Evolutionary conservation across 2,797 vertebrate species (phyloP).

Genomic region (Lepidocolaptes lacrymiger): DNA sequence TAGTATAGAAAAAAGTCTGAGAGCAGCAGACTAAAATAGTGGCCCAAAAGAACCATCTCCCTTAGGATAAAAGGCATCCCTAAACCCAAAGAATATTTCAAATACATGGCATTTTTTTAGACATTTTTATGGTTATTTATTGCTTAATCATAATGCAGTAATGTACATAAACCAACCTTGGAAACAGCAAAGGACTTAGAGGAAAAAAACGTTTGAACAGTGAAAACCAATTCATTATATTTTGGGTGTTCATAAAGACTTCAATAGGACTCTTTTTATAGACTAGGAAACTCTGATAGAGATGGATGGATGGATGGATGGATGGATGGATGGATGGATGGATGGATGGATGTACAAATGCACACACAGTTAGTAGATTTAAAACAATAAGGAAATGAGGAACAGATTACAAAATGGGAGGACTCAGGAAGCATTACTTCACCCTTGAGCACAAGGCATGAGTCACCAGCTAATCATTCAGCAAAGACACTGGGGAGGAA

Average conservation of each 20-base stretch:
- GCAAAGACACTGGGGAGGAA: not conserved
- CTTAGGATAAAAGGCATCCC: not conserved
- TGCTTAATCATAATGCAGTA: not conserved
- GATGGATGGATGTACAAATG: not conserved
- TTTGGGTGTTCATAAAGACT: not conserved
- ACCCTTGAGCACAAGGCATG: not conserved
- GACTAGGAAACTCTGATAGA: not conserved
- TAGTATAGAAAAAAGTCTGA: not conserved
- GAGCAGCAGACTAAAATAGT: not conserved
- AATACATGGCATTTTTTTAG: not conserved
- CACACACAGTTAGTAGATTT: not conserved
- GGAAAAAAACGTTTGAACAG: not conserved
- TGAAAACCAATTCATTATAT: not conserved
- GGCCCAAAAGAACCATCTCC: not conserved
- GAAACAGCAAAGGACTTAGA: not conserved
- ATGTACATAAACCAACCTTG: not conserved
- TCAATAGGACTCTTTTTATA: not conserved
- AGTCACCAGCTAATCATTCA: conserved; percentile 16
- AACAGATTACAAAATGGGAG: not conserved
- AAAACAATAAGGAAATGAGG: not conserved
- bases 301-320: not conserved
- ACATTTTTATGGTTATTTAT: not conserved
- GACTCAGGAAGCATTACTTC: conserved; percentile 47
- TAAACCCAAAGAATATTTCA: not conserved
- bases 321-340: not conserved